These are phyloP conservation scores for Tetragonula carbonaria DNA, from an alignment of 2,888 invertebrate species.

Conservation along the genomic window DNA sequence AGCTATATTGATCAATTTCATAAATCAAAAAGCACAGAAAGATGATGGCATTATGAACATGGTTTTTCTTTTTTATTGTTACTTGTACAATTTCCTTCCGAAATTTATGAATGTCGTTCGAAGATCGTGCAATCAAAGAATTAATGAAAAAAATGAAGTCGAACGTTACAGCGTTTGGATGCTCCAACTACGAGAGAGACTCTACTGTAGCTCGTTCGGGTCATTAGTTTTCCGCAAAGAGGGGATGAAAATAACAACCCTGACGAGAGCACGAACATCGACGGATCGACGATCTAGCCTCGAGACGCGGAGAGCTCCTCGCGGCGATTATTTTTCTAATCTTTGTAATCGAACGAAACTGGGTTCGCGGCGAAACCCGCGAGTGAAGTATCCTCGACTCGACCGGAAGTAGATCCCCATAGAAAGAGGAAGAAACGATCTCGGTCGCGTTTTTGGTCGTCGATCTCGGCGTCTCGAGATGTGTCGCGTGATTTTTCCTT, in stretches of 20 bases:
- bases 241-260: neutral
- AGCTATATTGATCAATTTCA: too few relatives aligned
- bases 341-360: conserved; percentile 52
- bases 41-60: too few relatives aligned
- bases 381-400: conserved; percentile 9
- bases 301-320: conserved; percentile 22
- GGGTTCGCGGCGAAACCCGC: conserved; percentile 7
- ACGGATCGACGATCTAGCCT: conserved; percentile 13
- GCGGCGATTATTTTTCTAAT: conserved; percentile 64
- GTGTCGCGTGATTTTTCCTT: neutral
- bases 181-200: too few relatives aligned
- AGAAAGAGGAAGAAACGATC: neutral
- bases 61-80: too few relatives aligned
- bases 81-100: too few relatives aligned
- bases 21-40: too few relatives aligned
- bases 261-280: neutral
- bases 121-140: too few relatives aligned
- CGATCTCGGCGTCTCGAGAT: conserved; percentile 3
- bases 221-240: neutral
- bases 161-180: too few relatives aligned
- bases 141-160: too few relatives aligned
- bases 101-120: too few relatives aligned
- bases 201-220: too few relatives aligned
- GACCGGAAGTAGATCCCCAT: neutral
- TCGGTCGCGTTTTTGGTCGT: neutral